A percentile compares a stretch with the other conserved stretches of the same genome.
These are phyloP conservation scores for Psammodynastes pulverulentus DNA, from an alignment of 2,113 vertebrate species.

Conservation along the genomic window DNA sequence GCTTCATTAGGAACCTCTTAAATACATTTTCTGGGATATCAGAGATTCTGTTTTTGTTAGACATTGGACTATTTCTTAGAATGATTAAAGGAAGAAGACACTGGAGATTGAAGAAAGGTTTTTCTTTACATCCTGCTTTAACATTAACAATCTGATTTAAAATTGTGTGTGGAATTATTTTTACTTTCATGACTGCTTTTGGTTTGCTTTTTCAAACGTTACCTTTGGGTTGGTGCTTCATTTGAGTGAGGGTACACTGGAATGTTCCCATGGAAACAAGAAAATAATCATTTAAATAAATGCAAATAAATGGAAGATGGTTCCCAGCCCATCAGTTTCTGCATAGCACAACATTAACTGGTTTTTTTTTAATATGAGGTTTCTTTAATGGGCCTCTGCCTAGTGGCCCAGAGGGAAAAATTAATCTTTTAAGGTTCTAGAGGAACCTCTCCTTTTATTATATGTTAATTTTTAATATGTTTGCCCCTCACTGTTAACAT, in stretches of 20 bases:
- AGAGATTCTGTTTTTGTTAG: not conserved
- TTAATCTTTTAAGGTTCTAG: not conserved
- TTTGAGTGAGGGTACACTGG: not conserved
- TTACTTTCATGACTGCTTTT: not conserved
- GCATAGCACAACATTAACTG: not conserved
- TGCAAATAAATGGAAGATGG: not conserved
- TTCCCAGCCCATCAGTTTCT: not conserved
- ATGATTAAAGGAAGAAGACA: not conserved
- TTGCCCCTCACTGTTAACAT: not conserved
- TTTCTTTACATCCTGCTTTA: not conserved
- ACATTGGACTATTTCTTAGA: not conserved
- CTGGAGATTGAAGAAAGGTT: not conserved
- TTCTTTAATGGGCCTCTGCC: not conserved
- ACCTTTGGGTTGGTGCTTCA: not conserved
- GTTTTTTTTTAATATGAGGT: not conserved
- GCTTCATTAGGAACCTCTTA: not conserved
- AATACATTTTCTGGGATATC: not conserved
- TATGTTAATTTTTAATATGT: not conserved
- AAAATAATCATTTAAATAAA: not conserved
- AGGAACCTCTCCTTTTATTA: not conserved
- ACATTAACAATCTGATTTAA: not conserved
- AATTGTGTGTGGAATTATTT: not conserved
- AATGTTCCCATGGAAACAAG: not conserved
- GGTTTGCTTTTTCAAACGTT: not conserved
- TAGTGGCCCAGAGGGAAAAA: not conserved